Percentiles rank a stretch among this genome's conserved stretches.
Evolutionary conservation across 2,113 vertebrate species (phyloP).

Genomic region (Martes martes): DNA sequence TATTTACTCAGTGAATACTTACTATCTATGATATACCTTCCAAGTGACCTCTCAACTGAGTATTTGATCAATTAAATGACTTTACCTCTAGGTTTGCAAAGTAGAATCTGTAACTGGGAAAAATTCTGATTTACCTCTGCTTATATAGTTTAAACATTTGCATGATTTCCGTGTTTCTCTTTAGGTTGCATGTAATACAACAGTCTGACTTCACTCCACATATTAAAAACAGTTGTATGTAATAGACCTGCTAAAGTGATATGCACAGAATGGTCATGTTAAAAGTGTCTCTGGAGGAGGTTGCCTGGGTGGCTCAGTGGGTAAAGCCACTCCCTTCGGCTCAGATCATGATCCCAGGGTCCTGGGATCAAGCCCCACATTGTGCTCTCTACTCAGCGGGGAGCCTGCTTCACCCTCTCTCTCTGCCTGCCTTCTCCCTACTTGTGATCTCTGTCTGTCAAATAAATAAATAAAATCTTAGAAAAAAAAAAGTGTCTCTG

Average conservation of each 20-base stretch:
- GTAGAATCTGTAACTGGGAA: background rate
- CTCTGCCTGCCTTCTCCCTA: no score
- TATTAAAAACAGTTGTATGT: background rate
- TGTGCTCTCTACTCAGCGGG: no score
- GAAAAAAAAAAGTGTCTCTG: background rate
- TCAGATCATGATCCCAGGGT: no score
- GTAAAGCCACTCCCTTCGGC: no score
- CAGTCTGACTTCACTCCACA: background rate
- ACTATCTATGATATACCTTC: background rate
- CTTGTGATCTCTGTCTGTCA: no score
- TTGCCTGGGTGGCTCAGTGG: no score
- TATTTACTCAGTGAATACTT: background rate
- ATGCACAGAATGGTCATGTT: background rate
- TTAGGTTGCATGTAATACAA: background rate
- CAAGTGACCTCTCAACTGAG: background rate
- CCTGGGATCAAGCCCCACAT: no score
- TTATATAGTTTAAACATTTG: background rate
- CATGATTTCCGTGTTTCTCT: background rate
- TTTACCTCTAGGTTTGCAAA: background rate
- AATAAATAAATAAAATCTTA: no score
- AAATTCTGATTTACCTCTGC: background rate
- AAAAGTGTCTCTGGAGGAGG: background rate
- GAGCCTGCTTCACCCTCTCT: no score
- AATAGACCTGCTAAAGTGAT: background rate
- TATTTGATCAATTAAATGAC: background rate